Base-by-base conservation (phyloP, 2,888 invertebrate genomes). In the Epinotia demarniana region DNA sequence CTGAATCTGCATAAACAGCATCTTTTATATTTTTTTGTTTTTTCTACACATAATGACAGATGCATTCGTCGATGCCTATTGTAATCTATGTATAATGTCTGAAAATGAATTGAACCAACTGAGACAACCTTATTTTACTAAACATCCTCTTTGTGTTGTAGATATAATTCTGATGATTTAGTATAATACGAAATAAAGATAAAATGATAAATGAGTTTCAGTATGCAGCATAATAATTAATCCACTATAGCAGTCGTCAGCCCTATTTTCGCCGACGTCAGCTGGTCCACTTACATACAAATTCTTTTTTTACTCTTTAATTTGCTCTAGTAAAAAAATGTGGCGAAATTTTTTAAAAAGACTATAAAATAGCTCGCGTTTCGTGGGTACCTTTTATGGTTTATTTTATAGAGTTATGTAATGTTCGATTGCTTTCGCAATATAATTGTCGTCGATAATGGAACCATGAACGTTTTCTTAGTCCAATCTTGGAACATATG, bases 221-320 rank as follows among this genome's bases (percentile, higher is more conserved):
- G 9, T 39, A 9, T 43, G 18, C 62, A 62, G 39, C n/a, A 39
- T 13, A n/a, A 18, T 33, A 46, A 64, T 23, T 46, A 64, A 64
- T 64, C 19, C 19, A 8, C 11, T n/a, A 46, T 13, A 33, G 67
- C 39, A 18, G 19, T 57, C 4, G 70, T 43, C 74, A 75, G 53
- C 74, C 74, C 74, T 73, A n/a, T 39, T 49, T n/a, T 39, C 9
- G 39, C 58, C 16, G 69, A 46, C 18, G 74, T 70, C 74, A 75
- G 77, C 74, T 72, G 75, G 82, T 87, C 87, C 81, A 88, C 75
- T 88, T 88, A 82, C 84, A 88, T 90, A 81, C 84, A 84, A 85
- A 82, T 82, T 86, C 75, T 87, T 86, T 88, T 87, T 84, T 78
- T 76, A 72, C 61, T 75, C 76, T 69, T 78, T 79, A 80, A 80